Percentiles rank a stretch among this genome's conserved stretches.
These are phyloP conservation scores for Calameuta filiformis DNA, from an alignment of 2,888 invertebrate species.

Conservation along the genomic window DNA sequence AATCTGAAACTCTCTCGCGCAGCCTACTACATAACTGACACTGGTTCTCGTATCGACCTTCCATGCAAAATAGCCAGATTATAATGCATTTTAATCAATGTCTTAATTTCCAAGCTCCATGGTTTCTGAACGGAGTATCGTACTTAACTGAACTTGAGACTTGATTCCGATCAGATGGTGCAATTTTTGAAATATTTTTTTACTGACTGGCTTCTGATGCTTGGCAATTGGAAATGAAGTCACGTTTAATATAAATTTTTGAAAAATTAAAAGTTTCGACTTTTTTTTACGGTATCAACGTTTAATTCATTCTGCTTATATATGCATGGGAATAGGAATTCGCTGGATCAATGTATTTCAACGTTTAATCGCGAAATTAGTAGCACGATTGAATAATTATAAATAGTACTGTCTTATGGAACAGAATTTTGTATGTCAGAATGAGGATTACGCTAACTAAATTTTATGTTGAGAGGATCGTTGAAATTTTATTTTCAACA, in stretches of 20 bases:
- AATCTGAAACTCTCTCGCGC: conserved; percentile 21
- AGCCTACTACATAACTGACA: conserved; percentile 29
- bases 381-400: neutral
- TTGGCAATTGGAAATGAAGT: neutral
- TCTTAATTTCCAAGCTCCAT: conserved; percentile 28
- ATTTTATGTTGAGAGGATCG: neutral
- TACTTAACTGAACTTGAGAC: neutral
- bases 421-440: neutral
- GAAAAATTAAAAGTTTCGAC: neutral
- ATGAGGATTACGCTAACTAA: neutral
- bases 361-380: neutral
- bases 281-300: neutral
- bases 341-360: neutral
- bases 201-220: neutral
- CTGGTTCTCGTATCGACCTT: conserved; percentile 39
- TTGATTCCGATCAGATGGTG: neutral
- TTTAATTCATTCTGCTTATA: neutral
- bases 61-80: conserved; percentile 38
- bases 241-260: neutral
- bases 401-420: neutral
- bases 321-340: neutral
- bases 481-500: neutral
- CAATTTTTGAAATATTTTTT: neutral
- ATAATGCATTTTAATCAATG: conserved; percentile 37
- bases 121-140: neutral